Conservation (phyloP, 2,113 vertebrate genomes). For the Oxyura jamaicensis region DNA sequence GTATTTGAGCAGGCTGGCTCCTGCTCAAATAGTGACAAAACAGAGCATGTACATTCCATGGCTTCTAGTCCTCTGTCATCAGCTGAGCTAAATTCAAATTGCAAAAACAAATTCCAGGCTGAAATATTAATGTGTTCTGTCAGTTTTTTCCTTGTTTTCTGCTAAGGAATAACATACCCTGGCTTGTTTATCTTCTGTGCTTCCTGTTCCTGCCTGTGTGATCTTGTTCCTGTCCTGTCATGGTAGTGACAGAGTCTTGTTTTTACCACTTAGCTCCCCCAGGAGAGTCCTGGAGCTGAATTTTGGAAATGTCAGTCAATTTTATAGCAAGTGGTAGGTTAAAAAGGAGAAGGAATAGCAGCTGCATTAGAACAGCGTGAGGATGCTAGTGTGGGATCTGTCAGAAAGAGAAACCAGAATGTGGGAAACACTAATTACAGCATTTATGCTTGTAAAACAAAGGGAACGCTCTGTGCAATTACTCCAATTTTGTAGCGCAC, state of each 20-base stretch:
- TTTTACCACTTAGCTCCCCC: slow-evolving; percentile 48
- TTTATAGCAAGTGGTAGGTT: slow-evolving; percentile 21
- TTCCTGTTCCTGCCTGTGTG: slow-evolving; percentile 50
- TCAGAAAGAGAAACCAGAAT: slow-evolving; percentile 43
- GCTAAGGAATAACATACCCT: slow-evolving; percentile 9
- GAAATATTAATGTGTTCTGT: slow-evolving; percentile 62
- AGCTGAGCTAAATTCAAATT: slow-evolving; percentile 26
- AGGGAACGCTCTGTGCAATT: slow-evolving; percentile 25
- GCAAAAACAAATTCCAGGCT: slow-evolving; percentile 27
- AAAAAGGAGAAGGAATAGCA: slow-evolving; percentile 38
- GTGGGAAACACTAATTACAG: slow-evolving; percentile 55
- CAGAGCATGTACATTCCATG: neutral
- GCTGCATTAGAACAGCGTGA: slow-evolving; percentile 13
- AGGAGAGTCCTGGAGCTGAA: slow-evolving; percentile 52
- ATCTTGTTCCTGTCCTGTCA: slow-evolving; percentile 43
- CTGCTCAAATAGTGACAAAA: neutral
- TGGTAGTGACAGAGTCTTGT: slow-evolving; percentile 25
- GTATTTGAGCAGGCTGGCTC: neutral
- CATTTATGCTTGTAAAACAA: slow-evolving; percentile 47
- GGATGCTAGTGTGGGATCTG: slow-evolving; percentile 46
- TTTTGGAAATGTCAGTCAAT: slow-evolving; percentile 55
- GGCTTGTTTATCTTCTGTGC: slow-evolving; percentile 39
- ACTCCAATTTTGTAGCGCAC: neutral
- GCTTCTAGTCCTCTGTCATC: neutral
- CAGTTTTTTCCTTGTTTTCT: slow-evolving; percentile 38